A percentile compares a stretch with the other conserved stretches of the same genome.
phyloP scores from a whole-genome alignment of 2,888 invertebrate genomes.

The Drosophila demipolita region DNA sequence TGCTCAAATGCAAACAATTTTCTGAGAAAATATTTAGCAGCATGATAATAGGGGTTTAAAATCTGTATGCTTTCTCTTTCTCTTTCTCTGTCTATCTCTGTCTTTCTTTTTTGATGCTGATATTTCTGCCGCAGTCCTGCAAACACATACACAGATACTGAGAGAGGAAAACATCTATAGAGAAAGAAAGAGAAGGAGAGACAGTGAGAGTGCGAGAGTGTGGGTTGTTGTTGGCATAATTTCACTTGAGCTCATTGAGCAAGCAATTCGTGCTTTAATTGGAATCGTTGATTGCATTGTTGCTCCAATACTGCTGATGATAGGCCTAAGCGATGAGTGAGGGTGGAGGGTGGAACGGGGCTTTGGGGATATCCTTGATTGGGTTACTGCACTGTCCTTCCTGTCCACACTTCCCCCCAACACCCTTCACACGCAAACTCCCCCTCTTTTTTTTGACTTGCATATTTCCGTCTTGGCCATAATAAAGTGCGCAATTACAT shows the following conservation, averaged over 20 bases:
- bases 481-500: conserved; percentile 56
- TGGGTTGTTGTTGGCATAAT: conserved; percentile 34
- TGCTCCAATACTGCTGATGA: conserved; percentile 30
- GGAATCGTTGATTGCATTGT: conserved; percentile 73
- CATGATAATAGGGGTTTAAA: conserved; percentile 36
- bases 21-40: background rate
- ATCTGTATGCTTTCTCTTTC: conserved; percentile 4
- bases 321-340: conserved; percentile 2
- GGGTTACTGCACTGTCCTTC: background rate
- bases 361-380: background rate
- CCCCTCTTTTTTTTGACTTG: background rate
- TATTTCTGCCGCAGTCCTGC: conserved; percentile 8
- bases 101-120: background rate
- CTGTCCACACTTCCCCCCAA: background rate
- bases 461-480: background rate
- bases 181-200: background rate
- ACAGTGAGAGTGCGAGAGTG: background rate
- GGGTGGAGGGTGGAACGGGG: fast-evolving
- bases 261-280: conserved; percentile 78
- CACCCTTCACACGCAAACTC: fast-evolving
- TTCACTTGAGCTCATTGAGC: conserved; percentile 55
- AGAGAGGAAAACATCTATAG: background rate
- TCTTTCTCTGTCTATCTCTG: background rate
- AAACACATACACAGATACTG: background rate
- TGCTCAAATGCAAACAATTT: background rate